Base-by-base conservation (phyloP, 1,140 invertebrate species). In the Diabrotica virgifera region DNA sequence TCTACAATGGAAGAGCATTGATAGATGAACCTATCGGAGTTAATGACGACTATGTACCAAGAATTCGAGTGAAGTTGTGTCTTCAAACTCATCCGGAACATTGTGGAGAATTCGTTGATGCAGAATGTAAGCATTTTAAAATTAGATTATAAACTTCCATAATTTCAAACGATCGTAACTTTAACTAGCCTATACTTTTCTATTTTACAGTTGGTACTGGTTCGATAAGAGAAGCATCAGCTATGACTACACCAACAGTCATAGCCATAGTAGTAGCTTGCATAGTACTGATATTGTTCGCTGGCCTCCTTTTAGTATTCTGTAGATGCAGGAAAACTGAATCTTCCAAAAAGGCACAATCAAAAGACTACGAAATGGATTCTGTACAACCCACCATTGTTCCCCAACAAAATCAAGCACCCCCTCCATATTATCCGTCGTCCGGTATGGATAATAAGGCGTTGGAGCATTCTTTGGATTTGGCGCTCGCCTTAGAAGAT, bases 401-500 rank as follows among this genome's bases (percentile, higher is more conserved):
- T 5, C 85, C 88, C 36, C 87, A 90, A 65, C 90, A 91, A 77
- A 90, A 88, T 66, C 89, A 91, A 78, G 89, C 89, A 7, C 90
- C 90, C 36, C 90, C 90, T 51, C 92, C 92, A 3, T 93, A 93
- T 9, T 94, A 94, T 71, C 88, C 89, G 11, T 86, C 88, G 24
- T 86, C 87, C n/a, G 90, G 90, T 5, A 87, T 95, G 80, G 93
- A 95, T 80, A 95, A 95, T 78, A 95, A 95, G 80, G 93, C 91
- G 36, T 80, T 95, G 8, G 92, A 96, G 78, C 89, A 92, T 76
- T 92, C 90, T 11, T 85, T 94, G 83, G 91, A 94, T 74, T 81
- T 93, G 63, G 91, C 89, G 0, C 71, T 92, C 24, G 87, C 90
- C 38, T 86, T 94, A 80, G 90, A 92, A 60, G 89, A 92, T 70